These are phyloP conservation scores for Crocallis elinguaria DNA, from an alignment of 2,888 invertebrate species.

Conservation along the genomic window DNA sequence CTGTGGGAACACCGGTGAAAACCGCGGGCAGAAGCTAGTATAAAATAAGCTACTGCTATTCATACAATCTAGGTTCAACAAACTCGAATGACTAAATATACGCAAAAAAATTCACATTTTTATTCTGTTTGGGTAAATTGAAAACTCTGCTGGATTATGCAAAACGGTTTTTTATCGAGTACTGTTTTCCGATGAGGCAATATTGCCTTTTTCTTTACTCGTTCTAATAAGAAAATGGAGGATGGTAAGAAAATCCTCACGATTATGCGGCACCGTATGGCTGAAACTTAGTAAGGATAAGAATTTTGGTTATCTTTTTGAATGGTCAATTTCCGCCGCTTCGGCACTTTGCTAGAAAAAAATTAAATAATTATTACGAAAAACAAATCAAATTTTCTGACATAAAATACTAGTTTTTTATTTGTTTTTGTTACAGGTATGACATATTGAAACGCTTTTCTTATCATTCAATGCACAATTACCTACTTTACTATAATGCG, in stretches of 20 bases:
- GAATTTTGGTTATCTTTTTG: too few relatives aligned
- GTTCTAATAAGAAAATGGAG: conserved; percentile 17
- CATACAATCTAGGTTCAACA: conserved; percentile 17
- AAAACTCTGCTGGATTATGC: conserved; percentile 34
- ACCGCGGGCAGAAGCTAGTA: not conserved
- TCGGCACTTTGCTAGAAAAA: too few relatives aligned
- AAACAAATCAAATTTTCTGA: too few relatives aligned
- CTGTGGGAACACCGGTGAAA: too few relatives aligned
- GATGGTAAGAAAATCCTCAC: not conserved
- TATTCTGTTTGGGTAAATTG: conserved; percentile 38
- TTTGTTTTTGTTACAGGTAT: too few relatives aligned
- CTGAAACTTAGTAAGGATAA: too few relatives aligned
- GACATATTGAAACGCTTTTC: too few relatives aligned
- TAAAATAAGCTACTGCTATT: not conserved
- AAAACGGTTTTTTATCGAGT: conserved; percentile 30
- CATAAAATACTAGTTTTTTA: too few relatives aligned
- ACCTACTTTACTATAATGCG: too few relatives aligned
- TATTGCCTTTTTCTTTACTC: conserved; percentile 17
- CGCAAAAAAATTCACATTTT: conserved; percentile 25
- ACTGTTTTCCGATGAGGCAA: conserved; percentile 23
- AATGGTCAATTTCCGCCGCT: too few relatives aligned
- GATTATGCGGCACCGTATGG: not conserved
- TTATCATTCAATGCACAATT: too few relatives aligned
- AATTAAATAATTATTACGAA: too few relatives aligned
- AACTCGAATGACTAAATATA: conserved; percentile 26